Evolutionary conservation across 2,797 vertebrate genomes (phyloP).

Genomic region (Zalophus californianus): DNA sequence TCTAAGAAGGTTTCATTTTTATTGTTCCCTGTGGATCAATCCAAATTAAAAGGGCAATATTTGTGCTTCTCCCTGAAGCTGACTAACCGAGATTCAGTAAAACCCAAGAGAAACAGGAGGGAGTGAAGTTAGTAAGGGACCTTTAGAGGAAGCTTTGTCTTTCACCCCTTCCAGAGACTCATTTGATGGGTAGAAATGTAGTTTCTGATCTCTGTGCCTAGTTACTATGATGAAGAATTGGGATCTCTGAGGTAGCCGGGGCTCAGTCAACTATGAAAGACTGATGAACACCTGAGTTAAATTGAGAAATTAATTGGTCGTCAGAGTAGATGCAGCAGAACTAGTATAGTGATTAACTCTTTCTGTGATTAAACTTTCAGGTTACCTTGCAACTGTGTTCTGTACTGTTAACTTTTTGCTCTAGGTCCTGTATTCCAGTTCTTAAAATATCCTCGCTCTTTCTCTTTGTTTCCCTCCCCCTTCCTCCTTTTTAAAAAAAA

Average conservation of each 20-base stretch:
- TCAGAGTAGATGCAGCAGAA: neutral
- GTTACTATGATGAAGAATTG: neutral
- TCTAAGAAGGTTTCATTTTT: neutral
- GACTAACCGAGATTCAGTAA: neutral
- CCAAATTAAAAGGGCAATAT: neutral
- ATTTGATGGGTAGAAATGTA: neutral
- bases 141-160: neutral
- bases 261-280: neutral
- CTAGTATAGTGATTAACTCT: neutral
- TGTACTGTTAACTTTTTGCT: neutral
- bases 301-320: neutral
- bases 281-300: neutral
- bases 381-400: neutral
- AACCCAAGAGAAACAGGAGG: neutral
- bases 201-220: neutral
- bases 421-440: neutral
- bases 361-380: neutral
- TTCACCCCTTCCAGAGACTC: neutral
- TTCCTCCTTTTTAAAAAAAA: neutral
- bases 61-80: neutral
- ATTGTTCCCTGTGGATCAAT: neutral
- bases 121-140: neutral
- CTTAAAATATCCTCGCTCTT: neutral
- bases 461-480: neutral
- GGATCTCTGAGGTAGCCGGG: neutral